Base-by-base conservation (phyloP, 2,888 invertebrate genomes). In the Dichetophora obliterata region DNA sequence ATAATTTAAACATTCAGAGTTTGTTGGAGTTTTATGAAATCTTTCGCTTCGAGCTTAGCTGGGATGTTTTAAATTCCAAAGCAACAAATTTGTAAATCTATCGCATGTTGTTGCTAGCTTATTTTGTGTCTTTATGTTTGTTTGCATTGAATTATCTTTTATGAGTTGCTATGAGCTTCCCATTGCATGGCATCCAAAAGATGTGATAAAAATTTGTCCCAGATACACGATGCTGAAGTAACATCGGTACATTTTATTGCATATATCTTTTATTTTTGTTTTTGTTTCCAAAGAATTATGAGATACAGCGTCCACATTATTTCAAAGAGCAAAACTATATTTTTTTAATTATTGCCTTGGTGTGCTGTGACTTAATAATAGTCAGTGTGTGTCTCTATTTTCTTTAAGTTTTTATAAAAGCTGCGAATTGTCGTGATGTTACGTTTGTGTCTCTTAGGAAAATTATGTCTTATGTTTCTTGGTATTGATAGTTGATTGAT, bases 61-160 rank as follows among this genome's bases (percentile, higher is more conserved):
- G 14, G 14, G 11, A 43, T 43, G 11, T 11, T 43, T 43, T 11
- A 14, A 43, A 43, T 14, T 43, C 43, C 43, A 11, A 43, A 14
- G 14, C 11, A 11, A 43, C 43, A 43, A 43, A 11, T 43, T 6
- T 43, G 43, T 11, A 43, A 43, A 14, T 43, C 6, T 54, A 19
- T 54, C 54, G 54, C 54, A 19, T 54, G 54, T 19, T 54, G 70
- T 59, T 24, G 57, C 31, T 66, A 19, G 43, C 48, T 22, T 16
- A 61, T 24, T 54, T 48, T 77, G 66, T 70, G 16, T 69, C 43
- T 54, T 37, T 34, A 16, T 48, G 68, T 34, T 34, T 59, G 59
- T 76, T 65, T 54, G 37, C 65, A 52, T 43, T 73, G 63, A 63
- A 70, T 34, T 43, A 66, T 59, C 71, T 57, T 76, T 65, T 66